A percentile compares a stretch with the other conserved stretches of the same genome.
Evolutionary conservation across 1,140 invertebrate species (phyloP).

Genomic region (Achatina immaculata): DNA sequence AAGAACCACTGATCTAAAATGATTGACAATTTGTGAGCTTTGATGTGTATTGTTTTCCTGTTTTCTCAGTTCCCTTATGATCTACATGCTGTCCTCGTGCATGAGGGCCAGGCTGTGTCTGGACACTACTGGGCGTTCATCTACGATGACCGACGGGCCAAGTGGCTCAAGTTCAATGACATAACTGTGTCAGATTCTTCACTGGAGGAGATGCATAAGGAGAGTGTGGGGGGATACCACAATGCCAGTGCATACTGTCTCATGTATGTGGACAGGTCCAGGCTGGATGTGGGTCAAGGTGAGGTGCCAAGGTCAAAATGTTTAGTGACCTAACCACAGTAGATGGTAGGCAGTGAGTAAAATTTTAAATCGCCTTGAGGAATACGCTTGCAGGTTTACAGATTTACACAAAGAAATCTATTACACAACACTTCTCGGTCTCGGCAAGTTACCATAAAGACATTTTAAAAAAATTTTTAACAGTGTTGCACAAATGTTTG

Average conservation of each 20-base stretch:
- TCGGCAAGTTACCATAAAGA: too few species aligned
- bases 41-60: too few species aligned
- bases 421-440: too few species aligned
- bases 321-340: too few species aligned
- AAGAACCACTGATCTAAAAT: too few species aligned
- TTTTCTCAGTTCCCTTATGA: constrained; percentile 67
- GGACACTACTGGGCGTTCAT: constrained; percentile 76
- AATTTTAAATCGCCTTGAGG: background rate
- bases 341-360: background rate
- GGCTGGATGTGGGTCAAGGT: constrained; percentile 50
- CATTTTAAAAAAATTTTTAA: too few species aligned
- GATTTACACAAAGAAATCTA: too few species aligned
- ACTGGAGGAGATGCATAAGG: constrained; percentile 72
- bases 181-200: constrained; percentile 72
- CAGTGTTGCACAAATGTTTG: too few species aligned
- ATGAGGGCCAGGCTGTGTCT: constrained; percentile 74
- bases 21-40: too few species aligned
- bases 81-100: constrained; percentile 74
- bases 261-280: constrained; percentile 71
- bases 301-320: background rate
- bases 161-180: constrained; percentile 74
- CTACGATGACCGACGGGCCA: constrained; percentile 58
- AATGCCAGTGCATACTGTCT: constrained; percentile 74
- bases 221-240: constrained; percentile 73
- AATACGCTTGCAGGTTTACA: background rate